Conservation (phyloP, 2,888 invertebrate species). For the Scaptomyza cyrtandrae region DNA sequence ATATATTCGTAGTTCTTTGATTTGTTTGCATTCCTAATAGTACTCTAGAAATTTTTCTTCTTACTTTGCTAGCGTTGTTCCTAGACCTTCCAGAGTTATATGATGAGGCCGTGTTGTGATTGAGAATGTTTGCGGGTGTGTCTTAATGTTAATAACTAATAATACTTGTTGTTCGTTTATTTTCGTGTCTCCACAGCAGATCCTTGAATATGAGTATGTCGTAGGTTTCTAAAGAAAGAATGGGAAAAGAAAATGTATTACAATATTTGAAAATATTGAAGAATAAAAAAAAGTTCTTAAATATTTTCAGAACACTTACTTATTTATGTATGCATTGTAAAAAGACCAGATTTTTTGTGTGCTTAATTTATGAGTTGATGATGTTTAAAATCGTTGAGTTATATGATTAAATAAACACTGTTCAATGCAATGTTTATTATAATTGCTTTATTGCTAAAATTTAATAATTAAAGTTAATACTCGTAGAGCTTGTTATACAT, state of each 20-base stretch:
- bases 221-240: slow-evolving; percentile 44
- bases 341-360: slow-evolving; percentile 61
- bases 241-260: not conserved
- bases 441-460: slow-evolving; percentile 21
- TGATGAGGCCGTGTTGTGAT: slow-evolving; percentile 42
- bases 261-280: not conserved
- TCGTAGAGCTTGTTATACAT: slow-evolving; percentile 26
- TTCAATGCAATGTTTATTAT: slow-evolving; percentile 31
- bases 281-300: too few species aligned
- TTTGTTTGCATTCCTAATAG: slow-evolving; percentile 24
- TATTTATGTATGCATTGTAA: slow-evolving; percentile 21
- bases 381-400: slow-evolving; percentile 59
- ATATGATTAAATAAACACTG: slow-evolving; percentile 46
- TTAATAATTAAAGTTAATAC: slow-evolving; percentile 38
- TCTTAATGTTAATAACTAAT: slow-evolving; percentile 53
- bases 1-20: slow-evolving; percentile 13
- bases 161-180: slow-evolving; percentile 60
- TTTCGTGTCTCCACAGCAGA: slow-evolving; percentile 55
- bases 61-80: slow-evolving; percentile 76
- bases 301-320: slow-evolving; percentile 17
- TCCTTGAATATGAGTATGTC: slow-evolving; percentile 44
- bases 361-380: slow-evolving; percentile 66
- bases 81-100: slow-evolving; percentile 73
- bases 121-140: slow-evolving; percentile 15
- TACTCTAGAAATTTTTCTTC: slow-evolving; percentile 59